Base-by-base conservation (phyloP, 2,888 invertebrate genomes). In the Acanthopleura granulata region DNA sequence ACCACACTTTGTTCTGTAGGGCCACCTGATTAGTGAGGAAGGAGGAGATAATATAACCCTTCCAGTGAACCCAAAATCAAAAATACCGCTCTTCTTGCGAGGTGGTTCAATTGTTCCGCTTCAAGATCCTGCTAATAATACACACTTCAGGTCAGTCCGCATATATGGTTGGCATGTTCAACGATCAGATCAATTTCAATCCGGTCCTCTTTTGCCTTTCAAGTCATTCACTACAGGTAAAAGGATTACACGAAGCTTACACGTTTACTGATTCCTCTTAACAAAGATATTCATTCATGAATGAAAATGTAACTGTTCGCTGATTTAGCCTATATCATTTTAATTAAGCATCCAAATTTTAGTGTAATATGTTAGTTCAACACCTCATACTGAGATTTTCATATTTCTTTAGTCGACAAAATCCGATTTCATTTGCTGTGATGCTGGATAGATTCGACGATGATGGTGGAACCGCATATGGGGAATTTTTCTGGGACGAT, bases 401-500 rank as follows among this genome's bases (percentile, higher is more conserved):
- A 40, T 40, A 40, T 40, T 66, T 0, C 78, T 80, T 66, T 78
- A 91, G 91, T 25, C 93, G 95, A 71, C 91, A 92, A 82, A 93
- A 93, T 57, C 93, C 93, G 69, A 92, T 95, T 77, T 93, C 93
- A 82, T 91, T 96, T 57, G 85, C 94, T 12, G 93, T 93, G 0
- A 93, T 93, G 0, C 91, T 94, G 27, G 72, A 75, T 0, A 93
- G 93, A 83, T 83, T 84, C 4, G 91, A 91, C n/a, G 86, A 84
- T 30, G 94, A 94, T 49, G 80, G 80, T 29, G 75, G 62, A 25
- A 75, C 73, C 0, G 85, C 91, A 1, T 83, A 83, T 0, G 95
- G 95, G 0, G 92, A 93, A 71, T 91, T 96, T 0, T 96, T 94
- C 91, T 95, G 95, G 95, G 96, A 96, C 87, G 95, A 95, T 84